Evolutionary conservation across 2,797 vertebrate genomes (phyloP), one percentile per base, ranked within the genome.

Genomic region (Crocodylus rhombifer): DNA sequence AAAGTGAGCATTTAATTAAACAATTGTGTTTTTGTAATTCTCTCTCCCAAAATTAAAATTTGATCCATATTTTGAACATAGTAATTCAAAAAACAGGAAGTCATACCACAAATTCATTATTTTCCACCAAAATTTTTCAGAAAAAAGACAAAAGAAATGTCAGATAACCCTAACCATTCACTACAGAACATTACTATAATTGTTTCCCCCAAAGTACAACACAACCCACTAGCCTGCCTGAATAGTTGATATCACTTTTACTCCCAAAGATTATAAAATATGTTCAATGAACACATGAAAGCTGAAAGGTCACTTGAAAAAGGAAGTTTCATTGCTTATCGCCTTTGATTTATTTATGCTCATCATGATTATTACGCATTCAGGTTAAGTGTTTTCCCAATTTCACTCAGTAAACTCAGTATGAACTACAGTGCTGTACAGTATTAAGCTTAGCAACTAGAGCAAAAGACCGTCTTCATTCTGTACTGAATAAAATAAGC

Each of bases 311-410:
- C 60, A 63, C 23, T 14, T 23, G 61, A 57, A 94, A 83, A 30
- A 87, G 79, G 90, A 94, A 91, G 36, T 26, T 63, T 3, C 14
- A 4, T 75, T 94, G 94, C 69, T 82, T 91, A 85, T 61, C 71
- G 30, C 15, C 15, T 61, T 75, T 79, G 14, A 79, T 90, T 94
- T 89, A 11, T 60, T 92, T 89, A 86, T 60, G 26, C 33, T 88
- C 13, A 75, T 65, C 36, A 89, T 64, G 13, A 23, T 93, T 84
- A n/a, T 62, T 90, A 64, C 9, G 6, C 73, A 86, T 90, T 92
- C 76, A 76, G 80, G 25, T n/a, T 82, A 90, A 89, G 23, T 86
- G 63, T 89, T 94, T 91, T 60, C 80, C 23, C 65, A 86, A 57
- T 74, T 82, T 51, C 86, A 20, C 74, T 33, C 2, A 0, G 5